Evolutionary conservation across 2,113 vertebrate species (phyloP).

Genomic region (Mesocricetus auratus): DNA sequence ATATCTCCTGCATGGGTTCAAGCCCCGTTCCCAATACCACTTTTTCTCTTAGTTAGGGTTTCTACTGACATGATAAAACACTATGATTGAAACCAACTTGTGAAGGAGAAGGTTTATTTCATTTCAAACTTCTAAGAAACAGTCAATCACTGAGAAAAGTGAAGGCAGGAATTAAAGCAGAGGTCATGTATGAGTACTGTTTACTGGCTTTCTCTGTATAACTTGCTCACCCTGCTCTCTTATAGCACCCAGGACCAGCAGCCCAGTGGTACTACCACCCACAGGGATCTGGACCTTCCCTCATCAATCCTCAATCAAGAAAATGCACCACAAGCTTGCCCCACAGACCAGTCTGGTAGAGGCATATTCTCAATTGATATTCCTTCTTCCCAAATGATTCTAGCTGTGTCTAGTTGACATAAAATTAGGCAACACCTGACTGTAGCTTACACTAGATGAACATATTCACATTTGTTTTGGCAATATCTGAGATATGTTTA

Average conservation of each 20-base stretch:
- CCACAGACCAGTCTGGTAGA: not conserved
- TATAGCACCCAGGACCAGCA: not conserved
- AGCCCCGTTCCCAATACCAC: not conserved
- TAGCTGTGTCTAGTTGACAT: not conserved
- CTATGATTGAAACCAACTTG: not conserved
- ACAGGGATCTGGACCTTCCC: not conserved
- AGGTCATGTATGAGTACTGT: not conserved
- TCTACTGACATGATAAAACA: not conserved
- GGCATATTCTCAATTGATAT: not conserved
- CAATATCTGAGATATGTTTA: not conserved
- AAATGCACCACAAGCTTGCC: not conserved
- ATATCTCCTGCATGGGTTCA: not conserved
- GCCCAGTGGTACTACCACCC: not conserved
- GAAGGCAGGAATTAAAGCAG: not conserved
- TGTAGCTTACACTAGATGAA: not conserved
- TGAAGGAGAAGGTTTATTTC: not conserved
- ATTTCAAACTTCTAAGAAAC: not conserved
- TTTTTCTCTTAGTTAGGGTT: not conserved
- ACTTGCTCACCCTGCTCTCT: not conserved
- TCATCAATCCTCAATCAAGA: not conserved
- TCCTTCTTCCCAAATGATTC: not conserved
- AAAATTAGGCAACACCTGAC: not conserved
- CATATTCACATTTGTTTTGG: not conserved
- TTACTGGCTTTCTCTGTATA: not conserved
- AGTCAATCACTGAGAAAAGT: not conserved